These are phyloP conservation scores for Malacoctenus gilli DNA, from an alignment of 2,797 vertebrate genomes.

Conservation along the genomic window DNA sequence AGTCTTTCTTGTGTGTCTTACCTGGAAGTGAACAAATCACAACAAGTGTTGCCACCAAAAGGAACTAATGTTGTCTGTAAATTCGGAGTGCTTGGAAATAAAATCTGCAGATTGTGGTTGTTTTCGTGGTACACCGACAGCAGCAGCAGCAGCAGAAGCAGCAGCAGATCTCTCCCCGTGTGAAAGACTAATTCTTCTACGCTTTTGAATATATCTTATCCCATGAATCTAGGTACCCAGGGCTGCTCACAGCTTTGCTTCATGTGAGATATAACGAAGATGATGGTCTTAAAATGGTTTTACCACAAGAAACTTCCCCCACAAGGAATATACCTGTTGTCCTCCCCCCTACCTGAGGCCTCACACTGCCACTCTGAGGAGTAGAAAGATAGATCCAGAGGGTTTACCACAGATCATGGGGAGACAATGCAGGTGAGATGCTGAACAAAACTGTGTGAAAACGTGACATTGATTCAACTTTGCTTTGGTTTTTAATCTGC, in stretches of 20 bases:
- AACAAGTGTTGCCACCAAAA: conserved; percentile 77
- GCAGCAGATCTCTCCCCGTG: conserved; percentile 57
- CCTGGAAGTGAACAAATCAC: conserved; percentile 83
- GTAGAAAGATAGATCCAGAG: conserved; percentile 78
- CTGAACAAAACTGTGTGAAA: conserved; percentile 52
- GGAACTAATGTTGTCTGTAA: conserved; percentile 63
- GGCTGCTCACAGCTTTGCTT: conserved; percentile 80
- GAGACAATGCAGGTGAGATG: conserved; percentile 80
- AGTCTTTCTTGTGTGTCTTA: conserved; percentile 83
- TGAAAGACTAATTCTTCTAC: conserved; percentile 81
- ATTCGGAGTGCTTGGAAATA: conserved; percentile 70
- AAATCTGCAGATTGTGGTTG: conserved; percentile 74
- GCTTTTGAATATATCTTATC: conserved; percentile 86
- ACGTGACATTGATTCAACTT: conserved; percentile 28
- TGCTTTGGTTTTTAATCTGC: conserved; percentile 26
- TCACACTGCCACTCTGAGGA: conserved; percentile 78
- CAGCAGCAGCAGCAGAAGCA: conserved; percentile 49
- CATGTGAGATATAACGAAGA: conserved; percentile 84
- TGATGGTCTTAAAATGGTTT: conserved; percentile 82
- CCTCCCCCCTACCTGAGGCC: conserved; percentile 76
- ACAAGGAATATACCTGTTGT: conserved; percentile 80
- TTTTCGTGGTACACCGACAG: conserved; percentile 72
- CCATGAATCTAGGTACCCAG: conserved; percentile 85
- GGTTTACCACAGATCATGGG: conserved; percentile 80
- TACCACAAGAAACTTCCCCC: conserved; percentile 75